Conservation (phyloP, 1,140 invertebrate genomes). For the Polyergus mexicanus region DNA sequence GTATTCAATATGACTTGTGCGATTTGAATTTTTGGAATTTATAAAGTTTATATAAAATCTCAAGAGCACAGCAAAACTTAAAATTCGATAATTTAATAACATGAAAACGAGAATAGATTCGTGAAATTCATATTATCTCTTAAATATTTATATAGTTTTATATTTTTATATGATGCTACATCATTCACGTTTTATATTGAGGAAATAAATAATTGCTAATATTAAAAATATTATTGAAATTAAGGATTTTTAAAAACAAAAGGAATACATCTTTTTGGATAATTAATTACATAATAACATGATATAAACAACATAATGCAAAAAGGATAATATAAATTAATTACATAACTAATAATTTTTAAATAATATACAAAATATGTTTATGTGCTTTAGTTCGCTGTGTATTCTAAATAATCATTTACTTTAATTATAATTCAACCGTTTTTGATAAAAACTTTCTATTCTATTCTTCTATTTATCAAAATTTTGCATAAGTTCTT, state of each 20-base stretch:
- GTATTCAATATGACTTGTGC: slow-evolving; percentile 29
- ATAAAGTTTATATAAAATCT: too few species aligned
- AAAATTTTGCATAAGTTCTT: slow-evolving; percentile 17
- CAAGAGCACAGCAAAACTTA: slow-evolving; percentile 1
- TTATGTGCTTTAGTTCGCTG: background rate
- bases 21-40: slow-evolving; percentile 18
- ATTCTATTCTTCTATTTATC: background rate
- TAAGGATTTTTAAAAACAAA: background rate
- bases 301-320: background rate
- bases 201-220: background rate
- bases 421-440: background rate
- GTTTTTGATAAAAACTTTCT: background rate
- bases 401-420: background rate
- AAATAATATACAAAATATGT: slow-evolving; percentile 8
- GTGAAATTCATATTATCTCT: slow-evolving; percentile 12
- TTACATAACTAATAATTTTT: slow-evolving; percentile 9
- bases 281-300: background rate
- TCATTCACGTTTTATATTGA: background rate
- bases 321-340: background rate
- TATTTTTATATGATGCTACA: slow-evolving; percentile 20
- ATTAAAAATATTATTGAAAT: slow-evolving; percentile 18
- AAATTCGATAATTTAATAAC: background rate
- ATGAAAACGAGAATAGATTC: background rate
- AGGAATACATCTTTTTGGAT: background rate
- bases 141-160: slow-evolving; percentile 33